Evolutionary conservation across 2,113 vertebrate species (phyloP), one percentile per base, ranked within the genome.

Genomic region (Periophthalmodon schlosseri): DNA sequence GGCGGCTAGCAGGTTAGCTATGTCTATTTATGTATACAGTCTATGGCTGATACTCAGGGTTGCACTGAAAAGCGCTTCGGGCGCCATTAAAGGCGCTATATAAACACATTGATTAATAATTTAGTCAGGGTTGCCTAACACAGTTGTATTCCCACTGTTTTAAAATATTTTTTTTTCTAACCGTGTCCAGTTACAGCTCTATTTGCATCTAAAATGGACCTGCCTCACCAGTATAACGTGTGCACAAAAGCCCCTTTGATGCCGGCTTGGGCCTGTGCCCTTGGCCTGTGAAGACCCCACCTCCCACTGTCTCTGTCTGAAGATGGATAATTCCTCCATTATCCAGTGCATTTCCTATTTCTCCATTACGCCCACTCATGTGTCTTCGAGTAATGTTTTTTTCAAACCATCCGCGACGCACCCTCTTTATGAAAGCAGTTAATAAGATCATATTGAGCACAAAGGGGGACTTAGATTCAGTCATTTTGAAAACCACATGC

Each of bases 381-480:
- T 74, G 39, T 33, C 75, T 60, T 77, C 74, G 69, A 75, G 69
- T 75, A 70, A 74, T 70, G 52, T 69, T n/a, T 69, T 68, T 78
- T 82, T 82, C 75, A 75, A 85, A 85, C 82, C 80, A 85, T 81
- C 79, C 70, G 70, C 68, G 50, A 77, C 34, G 83, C 64, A 64
- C 74, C 63, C 49, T 80, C 54, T 84, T 85, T 73, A 84, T 80
- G 69, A 74, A 75, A 71, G 39, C n/a, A 4, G 36, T 77, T 82
- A 76, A 85, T 81, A 82, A 74, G 64, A 83, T 85, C 68, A 79
- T 66, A 61, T 33, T 65, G 71, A 33, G 60, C 34, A 69, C 71
- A 66, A 70, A 78, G 39, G 52, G 47, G 9, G 70, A 34, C 34
- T 50, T 56, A 57, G 52, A 61, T 66, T 73, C 49, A 77, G 66